phyloP scores from a whole-genome alignment of 1,140 invertebrate genomes.

The Solen grandis region DNA sequence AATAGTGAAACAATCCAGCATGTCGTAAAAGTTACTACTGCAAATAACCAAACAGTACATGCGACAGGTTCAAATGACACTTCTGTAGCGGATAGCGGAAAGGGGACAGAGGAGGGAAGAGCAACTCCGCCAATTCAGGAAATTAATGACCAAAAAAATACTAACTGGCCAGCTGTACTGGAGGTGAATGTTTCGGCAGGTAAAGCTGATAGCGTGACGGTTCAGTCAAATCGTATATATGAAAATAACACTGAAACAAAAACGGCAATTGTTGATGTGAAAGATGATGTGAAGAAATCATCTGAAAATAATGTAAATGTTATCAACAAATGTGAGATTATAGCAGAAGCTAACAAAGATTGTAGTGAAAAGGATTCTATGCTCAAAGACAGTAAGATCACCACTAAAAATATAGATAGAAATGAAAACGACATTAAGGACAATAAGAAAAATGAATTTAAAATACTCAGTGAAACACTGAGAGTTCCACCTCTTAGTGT shows the following conservation, averaged over 20 bases:
- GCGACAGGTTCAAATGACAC: too few relatives aligned
- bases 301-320: background rate
- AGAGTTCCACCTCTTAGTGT: background rate
- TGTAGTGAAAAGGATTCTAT: too few relatives aligned
- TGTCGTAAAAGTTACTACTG: too few relatives aligned
- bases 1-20: too few relatives aligned
- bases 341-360: background rate
- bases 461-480: background rate
- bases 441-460: background rate
- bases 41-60: too few relatives aligned
- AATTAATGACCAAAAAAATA: too few relatives aligned
- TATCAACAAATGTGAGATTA: background rate
- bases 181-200: background rate
- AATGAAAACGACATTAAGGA: background rate
- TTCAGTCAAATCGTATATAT: background rate
- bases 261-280: background rate
- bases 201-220: background rate
- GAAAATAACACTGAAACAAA: background rate
- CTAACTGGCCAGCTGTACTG: background rate
- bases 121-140: background rate
- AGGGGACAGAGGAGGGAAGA: background rate
- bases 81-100: background rate
- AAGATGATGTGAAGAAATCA: background rate
- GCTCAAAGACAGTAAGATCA: background rate
- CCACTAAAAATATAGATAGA: background rate